Evolutionary conservation across 2,797 vertebrate genomes (phyloP).

Genomic region (Avahi laniger): DNA sequence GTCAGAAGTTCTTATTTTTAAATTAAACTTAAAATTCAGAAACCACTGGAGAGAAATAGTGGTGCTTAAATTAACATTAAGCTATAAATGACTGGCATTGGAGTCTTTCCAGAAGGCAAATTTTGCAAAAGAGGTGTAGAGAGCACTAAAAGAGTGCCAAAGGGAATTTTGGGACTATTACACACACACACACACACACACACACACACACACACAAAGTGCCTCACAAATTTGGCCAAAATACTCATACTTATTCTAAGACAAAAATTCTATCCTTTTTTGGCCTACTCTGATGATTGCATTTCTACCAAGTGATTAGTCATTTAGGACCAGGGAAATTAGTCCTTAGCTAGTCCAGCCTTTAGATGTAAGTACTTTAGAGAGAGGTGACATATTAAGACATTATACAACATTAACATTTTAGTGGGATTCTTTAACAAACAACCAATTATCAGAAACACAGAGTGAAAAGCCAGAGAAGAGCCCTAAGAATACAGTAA

Average conservation of each 20-base stretch:
- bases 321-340: background rate
- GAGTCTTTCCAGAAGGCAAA: background rate
- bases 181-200: background rate
- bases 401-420: background rate
- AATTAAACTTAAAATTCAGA: slow-evolving; percentile 48
- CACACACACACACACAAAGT: background rate
- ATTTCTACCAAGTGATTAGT: background rate
- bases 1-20: background rate
- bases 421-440: slow-evolving; percentile 7
- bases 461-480: background rate
- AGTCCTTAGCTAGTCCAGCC: background rate
- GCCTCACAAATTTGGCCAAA: background rate
- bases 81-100: slow-evolving; percentile 10
- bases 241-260: background rate
- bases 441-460: background rate
- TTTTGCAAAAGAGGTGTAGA: background rate
- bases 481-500: background rate
- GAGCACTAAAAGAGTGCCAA: background rate
- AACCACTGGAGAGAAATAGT: slow-evolving; percentile 39
- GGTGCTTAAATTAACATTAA: slow-evolving; percentile 41
- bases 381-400: background rate
- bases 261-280: background rate
- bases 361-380: background rate
- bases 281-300: background rate
- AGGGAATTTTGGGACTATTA: background rate